phyloP scores from a whole-genome alignment of 2,797 vertebrate species.

The Macropodus opercularis region DNA sequence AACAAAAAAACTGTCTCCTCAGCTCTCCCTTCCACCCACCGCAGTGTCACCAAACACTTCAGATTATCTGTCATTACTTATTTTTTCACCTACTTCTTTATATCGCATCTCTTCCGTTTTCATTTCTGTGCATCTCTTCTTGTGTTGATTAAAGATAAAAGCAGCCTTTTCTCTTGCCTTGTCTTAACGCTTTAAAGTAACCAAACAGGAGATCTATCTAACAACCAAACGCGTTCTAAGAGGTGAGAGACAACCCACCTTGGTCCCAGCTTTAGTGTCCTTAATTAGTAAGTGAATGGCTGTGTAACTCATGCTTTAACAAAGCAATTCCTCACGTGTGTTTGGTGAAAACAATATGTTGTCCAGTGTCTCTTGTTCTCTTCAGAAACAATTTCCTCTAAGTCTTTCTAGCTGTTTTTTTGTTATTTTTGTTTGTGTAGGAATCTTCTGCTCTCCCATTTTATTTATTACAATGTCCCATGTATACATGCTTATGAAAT shows the following conservation, averaged over 20 bases:
- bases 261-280: constrained; percentile 96
- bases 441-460: constrained; percentile 91
- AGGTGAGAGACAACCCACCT: constrained; percentile 93
- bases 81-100: constrained; percentile 70
- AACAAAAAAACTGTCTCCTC: constrained; percentile 31
- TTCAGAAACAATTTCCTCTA: constrained; percentile 95
- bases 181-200: constrained; percentile 99
- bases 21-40: constrained; percentile 42
- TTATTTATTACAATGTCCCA: constrained; percentile 99
- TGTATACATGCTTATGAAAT: constrained; percentile 99
- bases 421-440: constrained; percentile 80
- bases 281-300: constrained; percentile 97
- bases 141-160: constrained; percentile 91
- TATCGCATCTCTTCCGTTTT: constrained; percentile 25
- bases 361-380: constrained; percentile 94
- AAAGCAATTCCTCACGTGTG: constrained; percentile 89
- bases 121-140: constrained; percentile 67
- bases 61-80: constrained; percentile 86
- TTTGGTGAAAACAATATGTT: constrained; percentile 92
- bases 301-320: constrained; percentile 98
- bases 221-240: constrained; percentile 94
- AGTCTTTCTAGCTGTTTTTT: constrained; percentile 73
- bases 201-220: constrained; percentile 99
- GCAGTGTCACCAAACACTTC: constrained; percentile 60
- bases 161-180: constrained; percentile 99